Evolutionary conservation across 1,140 invertebrate species (phyloP).

Genomic region (Drosophila persimilis): DNA sequence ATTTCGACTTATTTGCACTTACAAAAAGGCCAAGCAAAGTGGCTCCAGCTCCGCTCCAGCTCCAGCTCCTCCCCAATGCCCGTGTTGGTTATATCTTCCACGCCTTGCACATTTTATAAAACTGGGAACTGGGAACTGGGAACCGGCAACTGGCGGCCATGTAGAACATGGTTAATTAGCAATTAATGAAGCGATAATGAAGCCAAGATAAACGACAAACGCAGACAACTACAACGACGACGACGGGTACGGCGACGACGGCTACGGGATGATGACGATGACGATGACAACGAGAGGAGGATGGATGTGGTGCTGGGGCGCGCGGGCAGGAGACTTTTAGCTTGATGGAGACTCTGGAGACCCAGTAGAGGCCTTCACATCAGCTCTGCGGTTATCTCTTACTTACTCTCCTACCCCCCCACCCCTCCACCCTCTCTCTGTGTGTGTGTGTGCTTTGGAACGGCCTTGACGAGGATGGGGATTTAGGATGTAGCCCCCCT

Average conservation of each 20-base stretch:
- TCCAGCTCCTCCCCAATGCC: background rate
- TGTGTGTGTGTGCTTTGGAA: slow-evolving; percentile 5
- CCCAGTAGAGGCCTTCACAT: slow-evolving; percentile 19
- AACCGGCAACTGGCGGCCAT: slow-evolving; percentile 49
- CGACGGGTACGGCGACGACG: slow-evolving; percentile 7
- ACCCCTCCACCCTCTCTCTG: background rate
- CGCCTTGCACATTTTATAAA: slow-evolving; percentile 76
- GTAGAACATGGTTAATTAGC: slow-evolving; percentile 81
- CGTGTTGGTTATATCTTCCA: slow-evolving; percentile 66
- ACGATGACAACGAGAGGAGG: slow-evolving; percentile 35
- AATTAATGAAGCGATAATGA: slow-evolving; percentile 82
- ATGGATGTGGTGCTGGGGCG: slow-evolving; percentile 10
- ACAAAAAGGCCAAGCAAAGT: slow-evolving; percentile 71
- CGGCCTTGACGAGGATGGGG: slow-evolving; percentile 48
- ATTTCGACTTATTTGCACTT: slow-evolving; percentile 81
- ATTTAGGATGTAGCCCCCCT: slow-evolving; percentile 3
- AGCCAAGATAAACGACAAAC: slow-evolving; percentile 75
- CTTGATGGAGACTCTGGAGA: slow-evolving; percentile 4
- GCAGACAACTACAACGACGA: slow-evolving; percentile 25
- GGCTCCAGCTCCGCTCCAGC: background rate
- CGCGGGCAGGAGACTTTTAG: slow-evolving; percentile 2
- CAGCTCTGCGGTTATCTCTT: slow-evolving; percentile 8
- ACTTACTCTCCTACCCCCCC: background rate
- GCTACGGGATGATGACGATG: slow-evolving; percentile 17
- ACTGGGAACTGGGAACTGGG: slow-evolving; percentile 11